Conservation (phyloP, 2,797 vertebrate genomes). For the Xyrichtys novacula region DNA sequence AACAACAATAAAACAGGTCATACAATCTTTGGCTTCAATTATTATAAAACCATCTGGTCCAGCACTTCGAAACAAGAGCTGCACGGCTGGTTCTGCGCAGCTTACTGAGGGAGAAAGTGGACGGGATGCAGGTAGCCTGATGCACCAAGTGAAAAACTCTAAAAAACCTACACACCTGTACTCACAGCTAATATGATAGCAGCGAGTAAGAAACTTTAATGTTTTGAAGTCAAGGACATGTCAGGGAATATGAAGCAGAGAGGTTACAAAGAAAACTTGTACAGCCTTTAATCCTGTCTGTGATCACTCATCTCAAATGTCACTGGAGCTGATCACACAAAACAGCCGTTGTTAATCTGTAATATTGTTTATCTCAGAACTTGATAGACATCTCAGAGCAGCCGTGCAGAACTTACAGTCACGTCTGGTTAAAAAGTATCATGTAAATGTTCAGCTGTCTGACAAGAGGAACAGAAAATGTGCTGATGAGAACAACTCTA, state of each 20-base stretch:
- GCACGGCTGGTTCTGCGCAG: no score
- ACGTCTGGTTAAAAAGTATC: not conserved
- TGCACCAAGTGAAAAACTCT: no score
- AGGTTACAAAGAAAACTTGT: not conserved
- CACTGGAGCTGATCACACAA: not conserved
- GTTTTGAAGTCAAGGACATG: fast-evolving
- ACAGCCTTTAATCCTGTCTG: not conserved
- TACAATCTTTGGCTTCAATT: no score
- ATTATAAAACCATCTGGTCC: no score
- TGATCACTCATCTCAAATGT: slow-evolving; percentile 5
- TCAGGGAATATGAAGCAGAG: not conserved
- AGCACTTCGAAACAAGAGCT: no score
- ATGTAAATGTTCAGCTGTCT: not conserved
- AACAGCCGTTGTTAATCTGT: not conserved
- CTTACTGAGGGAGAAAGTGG: no score
- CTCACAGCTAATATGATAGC: no score
- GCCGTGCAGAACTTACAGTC: not conserved
- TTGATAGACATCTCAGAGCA: not conserved
- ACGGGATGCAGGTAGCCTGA: no score
- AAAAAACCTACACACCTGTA: no score
- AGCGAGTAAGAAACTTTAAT: no score
- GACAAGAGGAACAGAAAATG: not conserved
- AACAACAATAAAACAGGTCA: no score
- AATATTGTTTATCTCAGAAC: not conserved
- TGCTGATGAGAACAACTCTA: not conserved